Evolutionary conservation across 1,140 invertebrate genomes (phyloP).

Genomic region (Heterodera schachtii): DNA sequence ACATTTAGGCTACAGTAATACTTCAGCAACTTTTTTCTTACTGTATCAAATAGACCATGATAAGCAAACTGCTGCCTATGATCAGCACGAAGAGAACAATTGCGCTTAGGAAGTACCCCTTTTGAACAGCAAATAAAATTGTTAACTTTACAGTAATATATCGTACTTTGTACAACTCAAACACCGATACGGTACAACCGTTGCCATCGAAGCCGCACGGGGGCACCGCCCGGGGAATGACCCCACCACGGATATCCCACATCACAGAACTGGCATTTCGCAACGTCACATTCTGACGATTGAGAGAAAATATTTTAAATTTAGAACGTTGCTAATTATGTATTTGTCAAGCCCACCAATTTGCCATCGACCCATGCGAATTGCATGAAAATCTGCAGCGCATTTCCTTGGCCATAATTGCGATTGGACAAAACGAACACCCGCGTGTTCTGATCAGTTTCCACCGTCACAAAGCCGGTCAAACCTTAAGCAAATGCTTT

Average conservation of each 20-base stretch:
- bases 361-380: background rate
- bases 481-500: background rate
- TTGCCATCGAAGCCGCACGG: slow-evolving; percentile 42
- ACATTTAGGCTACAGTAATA: background rate
- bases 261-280: slow-evolving; percentile 35
- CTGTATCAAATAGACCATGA: background rate
- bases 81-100: slow-evolving; percentile 34
- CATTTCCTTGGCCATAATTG: slow-evolving; percentile 8
- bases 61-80: background rate
- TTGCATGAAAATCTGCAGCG: slow-evolving; percentile 7
- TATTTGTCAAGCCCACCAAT: background rate
- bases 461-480: background rate
- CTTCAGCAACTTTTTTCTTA: background rate
- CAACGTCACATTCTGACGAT: slow-evolving; percentile 18
- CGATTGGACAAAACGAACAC: slow-evolving; percentile 5
- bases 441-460: slow-evolving; percentile 11
- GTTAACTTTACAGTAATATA: background rate
- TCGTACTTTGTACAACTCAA: slow-evolving; percentile 9
- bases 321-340: background rate
- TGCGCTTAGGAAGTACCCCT: slow-evolving; percentile 35
- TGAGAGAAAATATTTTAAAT: background rate
- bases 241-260: slow-evolving; percentile 34
- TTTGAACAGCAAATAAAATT: background rate
- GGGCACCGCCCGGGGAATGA: slow-evolving; percentile 32
- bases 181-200: slow-evolving; percentile 36